These are phyloP conservation scores for Paracentrotus lividus DNA, from an alignment of 53 echinoderm and acorn worm species.

Conservation along the genomic window DNA sequence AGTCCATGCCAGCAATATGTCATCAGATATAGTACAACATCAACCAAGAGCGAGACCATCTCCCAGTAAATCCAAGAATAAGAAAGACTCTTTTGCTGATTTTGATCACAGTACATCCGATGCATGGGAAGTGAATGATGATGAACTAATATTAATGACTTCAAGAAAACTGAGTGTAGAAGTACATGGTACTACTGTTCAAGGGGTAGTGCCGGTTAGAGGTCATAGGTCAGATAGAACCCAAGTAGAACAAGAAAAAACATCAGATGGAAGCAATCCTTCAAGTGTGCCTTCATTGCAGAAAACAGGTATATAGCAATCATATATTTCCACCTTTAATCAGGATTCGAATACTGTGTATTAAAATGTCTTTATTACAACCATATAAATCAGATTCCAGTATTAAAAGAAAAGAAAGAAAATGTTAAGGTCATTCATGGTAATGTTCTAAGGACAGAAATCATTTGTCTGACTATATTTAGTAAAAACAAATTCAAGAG, in stretches of 20 bases:
- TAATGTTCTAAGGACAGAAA: no score
- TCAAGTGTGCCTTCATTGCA: slow-evolving; percentile 59
- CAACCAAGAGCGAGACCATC: slow-evolving; percentile 76
- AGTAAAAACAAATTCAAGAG: no score
- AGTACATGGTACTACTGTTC: slow-evolving; percentile 39
- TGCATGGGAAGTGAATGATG: slow-evolving; percentile 95
- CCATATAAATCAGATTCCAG: no score
- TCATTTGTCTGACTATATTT: no score
- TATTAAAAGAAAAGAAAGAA: no score
- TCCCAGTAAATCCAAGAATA: slow-evolving; percentile 74
- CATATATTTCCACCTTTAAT: no score
- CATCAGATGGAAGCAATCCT: neutral
- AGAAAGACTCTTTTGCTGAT: slow-evolving; percentile 94
- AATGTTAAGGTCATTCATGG: no score
- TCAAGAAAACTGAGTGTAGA: slow-evolving; percentile 71
- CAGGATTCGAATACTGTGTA: no score
- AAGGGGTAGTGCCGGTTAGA: slow-evolving; percentile 45
- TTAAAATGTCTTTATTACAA: no score
- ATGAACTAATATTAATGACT: slow-evolving; percentile 78
- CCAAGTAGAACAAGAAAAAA: neutral
- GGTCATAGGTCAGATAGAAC: slow-evolving; percentile 36
- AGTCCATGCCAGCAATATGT: slow-evolving; percentile 86
- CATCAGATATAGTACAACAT: slow-evolving; percentile 80
- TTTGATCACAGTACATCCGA: slow-evolving; percentile 94
- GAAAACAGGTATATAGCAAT: neutral